Evolutionary conservation across 2,888 invertebrate species (phyloP).

Genomic region (Oscheius sp.): DNA sequence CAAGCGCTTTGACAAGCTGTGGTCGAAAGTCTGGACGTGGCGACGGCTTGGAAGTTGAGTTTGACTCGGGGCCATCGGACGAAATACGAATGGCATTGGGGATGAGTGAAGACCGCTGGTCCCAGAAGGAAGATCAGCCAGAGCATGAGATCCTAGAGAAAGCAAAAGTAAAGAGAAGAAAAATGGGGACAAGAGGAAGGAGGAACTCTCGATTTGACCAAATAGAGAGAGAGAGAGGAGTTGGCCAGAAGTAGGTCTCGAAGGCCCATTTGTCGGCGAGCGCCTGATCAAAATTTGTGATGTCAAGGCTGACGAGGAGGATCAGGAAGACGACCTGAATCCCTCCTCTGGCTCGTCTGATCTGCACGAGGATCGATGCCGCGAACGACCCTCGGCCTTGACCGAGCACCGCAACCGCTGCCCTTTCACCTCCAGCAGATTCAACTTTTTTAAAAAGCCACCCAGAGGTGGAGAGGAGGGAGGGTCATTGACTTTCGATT

Average conservation of each 20-base stretch:
- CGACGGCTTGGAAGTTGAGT: constrained; percentile 62
- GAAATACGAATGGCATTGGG: constrained; percentile 60
- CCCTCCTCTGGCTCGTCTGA: neutral
- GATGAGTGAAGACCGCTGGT: neutral
- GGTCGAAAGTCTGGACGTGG: constrained; percentile 57
- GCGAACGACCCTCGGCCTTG: constrained; percentile 19
- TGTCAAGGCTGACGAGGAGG: constrained; percentile 19
- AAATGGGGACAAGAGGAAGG: neutral
- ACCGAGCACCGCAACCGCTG: constrained; percentile 24
- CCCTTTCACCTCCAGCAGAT: constrained; percentile 20
- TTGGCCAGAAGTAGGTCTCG: constrained; percentile 24
- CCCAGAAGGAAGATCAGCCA: constrained; percentile 2
- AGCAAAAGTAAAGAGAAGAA: no score
- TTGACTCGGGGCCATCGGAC: constrained; percentile 69
- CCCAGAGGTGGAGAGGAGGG: no score
- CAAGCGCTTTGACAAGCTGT: constrained; percentile 63
- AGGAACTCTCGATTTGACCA: neutral
- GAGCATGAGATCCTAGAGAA: neutral
- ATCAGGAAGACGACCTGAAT: constrained; percentile 5
- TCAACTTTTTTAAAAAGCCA: neutral
- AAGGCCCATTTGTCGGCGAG: constrained; percentile 21
- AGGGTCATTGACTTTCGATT: constrained; percentile 27
- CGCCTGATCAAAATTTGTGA: constrained; percentile 9
- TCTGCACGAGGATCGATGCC: constrained; percentile 19
- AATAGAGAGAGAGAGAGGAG: neutral